Conservation (phyloP, 2,797 vertebrate genomes). For the Sparus aurata region DNA sequence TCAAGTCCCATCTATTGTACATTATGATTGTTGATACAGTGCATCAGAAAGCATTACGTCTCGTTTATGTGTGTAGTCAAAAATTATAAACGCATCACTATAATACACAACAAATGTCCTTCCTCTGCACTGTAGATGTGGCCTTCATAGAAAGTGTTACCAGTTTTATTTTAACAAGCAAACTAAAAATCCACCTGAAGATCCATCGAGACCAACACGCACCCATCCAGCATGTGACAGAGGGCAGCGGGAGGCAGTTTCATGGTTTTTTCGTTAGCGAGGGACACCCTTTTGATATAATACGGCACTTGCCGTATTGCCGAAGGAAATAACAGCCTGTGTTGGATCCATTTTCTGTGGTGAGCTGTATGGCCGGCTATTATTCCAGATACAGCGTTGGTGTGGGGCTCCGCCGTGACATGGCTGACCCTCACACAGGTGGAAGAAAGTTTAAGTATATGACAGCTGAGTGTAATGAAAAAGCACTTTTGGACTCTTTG, state of each 20-base stretch:
- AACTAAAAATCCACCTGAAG: slow-evolving; percentile 21
- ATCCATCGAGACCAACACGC: slow-evolving; percentile 10
- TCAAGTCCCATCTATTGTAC: too few relatives aligned
- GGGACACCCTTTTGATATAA: slow-evolving; percentile 43
- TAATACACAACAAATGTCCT: too few relatives aligned
- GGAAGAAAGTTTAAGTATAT: slow-evolving; percentile 74
- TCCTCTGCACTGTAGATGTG: too few relatives aligned
- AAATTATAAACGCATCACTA: too few relatives aligned
- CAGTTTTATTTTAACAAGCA: neutral
- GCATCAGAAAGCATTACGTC: too few relatives aligned
- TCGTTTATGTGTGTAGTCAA: too few relatives aligned
- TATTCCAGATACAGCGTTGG: slow-evolving; percentile 47
- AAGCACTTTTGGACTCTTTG: slow-evolving; percentile 87
- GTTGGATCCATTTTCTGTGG: slow-evolving; percentile 65
- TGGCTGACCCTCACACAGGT: slow-evolving; percentile 71
- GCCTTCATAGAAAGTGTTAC: too few relatives aligned
- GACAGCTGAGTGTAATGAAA: slow-evolving; percentile 85
- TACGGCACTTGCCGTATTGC: slow-evolving; percentile 39
- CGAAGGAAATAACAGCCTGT: slow-evolving; percentile 47
- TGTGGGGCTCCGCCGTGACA: slow-evolving; percentile 55
- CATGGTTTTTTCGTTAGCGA: slow-evolving; percentile 9
- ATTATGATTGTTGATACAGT: too few relatives aligned
- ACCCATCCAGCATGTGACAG: slow-evolving; percentile 20
- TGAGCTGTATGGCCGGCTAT: slow-evolving; percentile 55
- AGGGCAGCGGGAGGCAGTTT: slow-evolving; percentile 25